phyloP scores from a whole-genome alignment of 1,140 invertebrate genomes.

The Gonioctena quinquepunctata region DNA sequence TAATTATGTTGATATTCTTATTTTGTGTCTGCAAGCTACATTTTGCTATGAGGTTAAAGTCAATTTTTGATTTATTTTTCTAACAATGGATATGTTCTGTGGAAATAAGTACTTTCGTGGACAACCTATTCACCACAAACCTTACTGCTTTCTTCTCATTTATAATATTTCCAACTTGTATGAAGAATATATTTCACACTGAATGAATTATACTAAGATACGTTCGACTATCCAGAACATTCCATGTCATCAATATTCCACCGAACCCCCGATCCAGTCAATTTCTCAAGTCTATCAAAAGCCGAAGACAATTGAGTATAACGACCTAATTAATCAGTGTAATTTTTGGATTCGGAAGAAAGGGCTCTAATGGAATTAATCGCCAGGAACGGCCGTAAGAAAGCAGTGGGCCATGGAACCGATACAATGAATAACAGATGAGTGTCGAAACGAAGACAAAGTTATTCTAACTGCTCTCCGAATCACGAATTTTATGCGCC shows the following conservation, averaged over 20 bases:
- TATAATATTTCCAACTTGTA: no score
- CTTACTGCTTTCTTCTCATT: no score
- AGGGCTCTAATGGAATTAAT: constrained; percentile 40
- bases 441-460: constrained; percentile 46
- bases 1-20: no score
- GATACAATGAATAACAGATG: constrained; percentile 52
- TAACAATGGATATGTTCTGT: no score
- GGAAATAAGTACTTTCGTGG: no score
- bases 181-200: no score
- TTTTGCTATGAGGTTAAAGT: no score
- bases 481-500: constrained; percentile 36
- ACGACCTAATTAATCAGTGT: constrained; percentile 36
- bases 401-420: constrained; percentile 28
- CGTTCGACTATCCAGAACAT: no score
- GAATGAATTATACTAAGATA: no score
- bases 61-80: no score
- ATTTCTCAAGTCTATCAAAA: constrained; percentile 12
- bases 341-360: constrained; percentile 35
- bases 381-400: constrained; percentile 27
- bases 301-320: constrained; percentile 29
- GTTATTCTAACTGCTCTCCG: constrained; percentile 39
- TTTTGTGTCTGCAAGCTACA: no score
- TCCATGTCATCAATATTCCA: background rate
- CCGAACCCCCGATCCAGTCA: background rate
- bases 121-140: no score